Percentiles rank a stretch among this genome's conserved stretches.
These are phyloP conservation scores for Cettia cetti DNA, from an alignment of 2,113 vertebrate species.

Conservation along the genomic window DNA sequence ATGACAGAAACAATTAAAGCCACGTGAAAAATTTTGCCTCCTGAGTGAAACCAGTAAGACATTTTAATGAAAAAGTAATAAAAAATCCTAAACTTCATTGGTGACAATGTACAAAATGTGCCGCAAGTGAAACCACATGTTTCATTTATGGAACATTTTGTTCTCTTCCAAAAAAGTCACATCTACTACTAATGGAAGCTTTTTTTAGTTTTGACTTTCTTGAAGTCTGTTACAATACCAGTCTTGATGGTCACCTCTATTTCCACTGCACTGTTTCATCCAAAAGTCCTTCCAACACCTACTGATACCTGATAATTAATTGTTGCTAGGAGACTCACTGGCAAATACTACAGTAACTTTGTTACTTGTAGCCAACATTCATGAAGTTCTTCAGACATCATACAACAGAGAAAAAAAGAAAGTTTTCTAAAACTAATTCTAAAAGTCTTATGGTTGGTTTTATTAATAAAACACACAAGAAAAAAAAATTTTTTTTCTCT, in stretches of 20 bases:
- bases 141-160: conserved; percentile 50
- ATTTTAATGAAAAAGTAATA: conserved; percentile 69
- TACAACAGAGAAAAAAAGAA: background rate
- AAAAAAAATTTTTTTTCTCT: background rate
- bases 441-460: background rate
- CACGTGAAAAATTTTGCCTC: conserved; percentile 63
- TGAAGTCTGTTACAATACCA: background rate
- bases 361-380: background rate
- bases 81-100: conserved; percentile 49
- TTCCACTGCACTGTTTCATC: background rate
- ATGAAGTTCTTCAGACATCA: background rate
- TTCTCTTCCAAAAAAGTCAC: conserved; percentile 44
- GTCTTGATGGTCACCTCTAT: background rate
- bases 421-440: background rate
- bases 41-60: conserved; percentile 62
- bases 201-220: background rate
- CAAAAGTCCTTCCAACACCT: background rate
- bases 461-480: background rate
- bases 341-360: background rate
- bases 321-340: background rate
- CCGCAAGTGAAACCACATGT: conserved; percentile 64
- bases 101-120: conserved; percentile 63
- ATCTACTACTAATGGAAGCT: conserved; percentile 21
- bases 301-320: background rate
- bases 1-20: conserved; percentile 66